These are phyloP conservation scores for Plebejus anna DNA, from an alignment of 2,888 invertebrate species.

Conservation along the genomic window DNA sequence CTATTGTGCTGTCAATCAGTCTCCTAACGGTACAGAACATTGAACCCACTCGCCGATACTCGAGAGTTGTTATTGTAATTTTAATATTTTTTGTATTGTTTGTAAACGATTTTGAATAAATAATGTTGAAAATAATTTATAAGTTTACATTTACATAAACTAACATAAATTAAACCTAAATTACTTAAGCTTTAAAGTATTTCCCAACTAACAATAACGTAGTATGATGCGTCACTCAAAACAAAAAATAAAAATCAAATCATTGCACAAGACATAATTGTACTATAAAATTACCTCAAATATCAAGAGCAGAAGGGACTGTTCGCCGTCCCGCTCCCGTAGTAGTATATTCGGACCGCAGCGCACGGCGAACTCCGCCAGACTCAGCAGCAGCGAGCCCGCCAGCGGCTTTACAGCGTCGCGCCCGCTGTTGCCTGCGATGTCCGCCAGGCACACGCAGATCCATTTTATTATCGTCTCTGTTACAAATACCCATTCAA, in stretches of 20 bases:
- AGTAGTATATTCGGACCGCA: conserved; percentile 85
- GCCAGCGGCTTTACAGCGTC: conserved; percentile 84
- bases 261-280: background rate
- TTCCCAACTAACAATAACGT: too few species aligned
- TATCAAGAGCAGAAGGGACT: conserved; percentile 82
- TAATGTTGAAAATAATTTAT: conserved; percentile 29
- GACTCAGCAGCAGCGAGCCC: conserved; percentile 90
- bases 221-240: background rate
- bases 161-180: background rate
- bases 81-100: conserved; percentile 37
- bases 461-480: conserved; percentile 80
- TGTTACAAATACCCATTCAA: conserved; percentile 39
- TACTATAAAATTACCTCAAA: conserved; percentile 79
- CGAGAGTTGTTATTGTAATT: conserved; percentile 37
- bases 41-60: conserved; percentile 19
- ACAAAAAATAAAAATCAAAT: background rate
- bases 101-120: conserved; percentile 38
- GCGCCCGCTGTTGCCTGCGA: conserved; percentile 75
- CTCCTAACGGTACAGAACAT: conserved; percentile 22
- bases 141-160: background rate
- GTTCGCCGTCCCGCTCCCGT: conserved; percentile 67
- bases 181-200: background rate
- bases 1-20: conserved; percentile 20
- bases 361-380: conserved; percentile 96
- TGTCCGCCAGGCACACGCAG: conserved; percentile 72